Base-by-base conservation (phyloP, 2,888 invertebrate genomes). In the Epistrophella euchroma region DNA sequence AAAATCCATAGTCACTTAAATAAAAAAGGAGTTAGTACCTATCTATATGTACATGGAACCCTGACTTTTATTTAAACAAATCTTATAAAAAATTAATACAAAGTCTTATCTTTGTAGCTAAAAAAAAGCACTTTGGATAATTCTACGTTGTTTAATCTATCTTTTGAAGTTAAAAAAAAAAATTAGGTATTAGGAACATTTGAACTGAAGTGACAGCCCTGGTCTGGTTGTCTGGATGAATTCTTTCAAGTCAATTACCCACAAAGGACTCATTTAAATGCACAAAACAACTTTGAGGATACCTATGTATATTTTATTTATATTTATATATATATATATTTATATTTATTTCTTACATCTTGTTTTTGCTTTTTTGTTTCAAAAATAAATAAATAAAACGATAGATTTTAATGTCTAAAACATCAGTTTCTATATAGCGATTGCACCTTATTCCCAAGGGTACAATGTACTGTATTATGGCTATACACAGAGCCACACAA, bases 231-330 rank as follows among this genome's bases (percentile, higher is more conserved):
- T 76, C 47, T 47, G 32, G 28, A 35, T 71, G 32, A 52, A 35
- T 71, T 50, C 43, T 71, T 86, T 71, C 56, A 62, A 82, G 70
- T 74, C 77, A 74, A 86, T 81, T 70, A 77, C 77, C 73, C 77
- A 71, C 66, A 40, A 78, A 82, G 81, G 81, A 72, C 82, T 60
- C 74, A 86, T 86, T 86, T 82, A 86, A 82, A 86, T 86, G 70
- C 74, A 73, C 64, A 66, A 52, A 81, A 86, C 82, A 64, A 22
- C 64, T 78, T 81, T 60, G 50, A 37, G 37, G 50, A 64, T 28
- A 71, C 52, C n/a, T n/a, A n/a, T n/a, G n/a, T n/a, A n/a, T n/a
- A n/a, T 55, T 45, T 75, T 71, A n/a, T 60, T 50, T 37, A 17
- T 9, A 17, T 62, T 55, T 13, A 43, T 60, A 22, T 47, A 19